Conservation (phyloP, 2,888 invertebrate genomes). For the Chrysolina oricalcia region DNA sequence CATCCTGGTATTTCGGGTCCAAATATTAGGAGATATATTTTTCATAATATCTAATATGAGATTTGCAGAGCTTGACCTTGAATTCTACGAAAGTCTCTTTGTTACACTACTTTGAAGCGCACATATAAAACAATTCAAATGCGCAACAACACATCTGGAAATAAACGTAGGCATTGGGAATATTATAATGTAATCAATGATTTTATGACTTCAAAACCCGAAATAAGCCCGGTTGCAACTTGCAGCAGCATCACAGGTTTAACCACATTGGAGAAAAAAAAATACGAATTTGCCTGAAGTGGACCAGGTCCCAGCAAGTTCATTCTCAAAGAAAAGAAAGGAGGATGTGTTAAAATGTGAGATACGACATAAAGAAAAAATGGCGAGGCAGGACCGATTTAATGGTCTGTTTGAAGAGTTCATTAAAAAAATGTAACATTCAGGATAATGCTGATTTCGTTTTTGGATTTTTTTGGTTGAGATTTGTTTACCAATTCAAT, state of each 20-base stretch:
- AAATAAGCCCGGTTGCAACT: neutral
- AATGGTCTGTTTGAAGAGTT: neutral
- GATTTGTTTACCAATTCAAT: neutral
- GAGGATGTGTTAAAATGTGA: neutral
- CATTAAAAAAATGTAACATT: neutral
- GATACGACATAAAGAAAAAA: neutral
- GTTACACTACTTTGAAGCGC: conserved; percentile 17
- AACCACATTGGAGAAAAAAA: no score
- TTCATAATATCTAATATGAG: no score
- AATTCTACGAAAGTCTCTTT: no score
- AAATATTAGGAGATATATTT: no score
- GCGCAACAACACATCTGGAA: conserved; percentile 23
- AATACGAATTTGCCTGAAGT: no score
- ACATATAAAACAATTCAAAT: conserved; percentile 14
- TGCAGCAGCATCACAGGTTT: neutral
- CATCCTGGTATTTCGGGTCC: no score
- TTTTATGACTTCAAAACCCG: conserved; percentile 3
- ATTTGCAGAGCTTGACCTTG: no score
- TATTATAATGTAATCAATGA: conserved; percentile 24
- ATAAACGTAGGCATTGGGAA: conserved; percentile 21
- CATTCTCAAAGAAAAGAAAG: neutral
- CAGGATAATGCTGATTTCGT: neutral
- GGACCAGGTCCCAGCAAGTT: neutral
- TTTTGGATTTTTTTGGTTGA: neutral
- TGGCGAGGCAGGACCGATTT: neutral